phyloP scores from a whole-genome alignment of 2,888 invertebrate genomes.

The Apodemia mormo region DNA sequence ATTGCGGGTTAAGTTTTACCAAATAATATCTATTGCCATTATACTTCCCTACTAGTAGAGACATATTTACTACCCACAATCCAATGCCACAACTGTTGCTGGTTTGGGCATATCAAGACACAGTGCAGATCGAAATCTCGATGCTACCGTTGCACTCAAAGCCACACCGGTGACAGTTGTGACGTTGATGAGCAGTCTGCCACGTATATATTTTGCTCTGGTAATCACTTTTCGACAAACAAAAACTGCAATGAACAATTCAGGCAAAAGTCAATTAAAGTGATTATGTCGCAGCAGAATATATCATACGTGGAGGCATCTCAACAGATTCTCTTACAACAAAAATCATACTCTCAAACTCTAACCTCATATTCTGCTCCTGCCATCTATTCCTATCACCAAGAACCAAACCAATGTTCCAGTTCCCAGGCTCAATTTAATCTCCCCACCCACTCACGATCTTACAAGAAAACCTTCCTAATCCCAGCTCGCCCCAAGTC shows the following conservation, averaged over 20 bases:
- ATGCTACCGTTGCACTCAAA: background rate
- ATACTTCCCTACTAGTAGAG: no score
- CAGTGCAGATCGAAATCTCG: background rate
- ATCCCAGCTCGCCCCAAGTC: background rate
- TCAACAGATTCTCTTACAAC: background rate
- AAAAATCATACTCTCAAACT: background rate
- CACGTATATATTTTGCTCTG: background rate
- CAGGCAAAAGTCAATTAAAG: background rate
- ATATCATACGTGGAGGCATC: conserved; percentile 12
- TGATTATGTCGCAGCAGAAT: conserved; percentile 9
- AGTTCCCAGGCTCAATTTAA: no score
- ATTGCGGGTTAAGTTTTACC: no score
- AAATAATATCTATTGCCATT: no score
- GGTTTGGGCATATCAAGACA: background rate
- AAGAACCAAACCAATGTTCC: background rate
- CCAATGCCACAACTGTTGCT: background rate
- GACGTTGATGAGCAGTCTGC: background rate
- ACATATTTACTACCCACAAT: background rate
- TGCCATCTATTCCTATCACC: background rate
- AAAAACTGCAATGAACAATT: background rate
- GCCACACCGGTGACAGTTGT: conserved; percentile 7
- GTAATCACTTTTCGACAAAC: background rate
- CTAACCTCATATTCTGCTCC: background rate
- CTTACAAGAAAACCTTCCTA: background rate
- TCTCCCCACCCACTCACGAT: background rate